Evolutionary conservation across 2,113 vertebrate genomes (phyloP).

Genomic region (Siphamia tubifer): DNA sequence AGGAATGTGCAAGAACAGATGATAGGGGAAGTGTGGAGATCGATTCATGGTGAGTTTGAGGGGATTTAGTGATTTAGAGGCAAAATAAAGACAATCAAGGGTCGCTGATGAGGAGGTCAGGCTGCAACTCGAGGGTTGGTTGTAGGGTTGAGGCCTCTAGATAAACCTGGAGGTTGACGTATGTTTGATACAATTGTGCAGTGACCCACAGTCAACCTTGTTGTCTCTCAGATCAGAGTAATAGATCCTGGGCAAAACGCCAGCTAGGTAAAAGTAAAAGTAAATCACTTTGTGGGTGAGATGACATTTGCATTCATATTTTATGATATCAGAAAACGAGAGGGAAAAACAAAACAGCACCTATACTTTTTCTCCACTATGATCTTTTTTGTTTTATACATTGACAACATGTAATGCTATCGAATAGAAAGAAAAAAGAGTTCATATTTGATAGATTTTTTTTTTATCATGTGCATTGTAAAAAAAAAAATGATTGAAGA

Average conservation of each 20-base stretch:
- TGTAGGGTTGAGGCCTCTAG: neutral
- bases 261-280: conserved; percentile 8
- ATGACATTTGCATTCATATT: conserved; percentile 6
- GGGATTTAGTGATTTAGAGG: conserved; percentile 57
- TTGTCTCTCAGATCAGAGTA: conserved; percentile 12
- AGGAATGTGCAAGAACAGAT: conserved; percentile 43
- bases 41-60: conserved; percentile 56
- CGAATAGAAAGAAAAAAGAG: too few relatives aligned
- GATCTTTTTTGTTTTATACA: too few relatives aligned
- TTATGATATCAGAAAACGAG: neutral
- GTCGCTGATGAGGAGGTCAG: conserved; percentile 25
- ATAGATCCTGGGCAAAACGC: conserved; percentile 13
- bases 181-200: neutral
- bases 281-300: conserved; percentile 6
- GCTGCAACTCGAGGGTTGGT: conserved; percentile 4
- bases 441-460: too few relatives aligned
- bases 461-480: too few relatives aligned
- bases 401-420: neutral
- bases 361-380: too few relatives aligned
- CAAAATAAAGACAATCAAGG: conserved; percentile 52
- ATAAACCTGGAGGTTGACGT: conserved; percentile 4
- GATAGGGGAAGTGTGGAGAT: conserved; percentile 46
- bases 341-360: neutral
- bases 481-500: too few relatives aligned
- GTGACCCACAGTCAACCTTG: conserved; percentile 49